Evolutionary conservation across 2,888 invertebrate species (phyloP).

Genomic region (Spicauda simplicius): DNA sequence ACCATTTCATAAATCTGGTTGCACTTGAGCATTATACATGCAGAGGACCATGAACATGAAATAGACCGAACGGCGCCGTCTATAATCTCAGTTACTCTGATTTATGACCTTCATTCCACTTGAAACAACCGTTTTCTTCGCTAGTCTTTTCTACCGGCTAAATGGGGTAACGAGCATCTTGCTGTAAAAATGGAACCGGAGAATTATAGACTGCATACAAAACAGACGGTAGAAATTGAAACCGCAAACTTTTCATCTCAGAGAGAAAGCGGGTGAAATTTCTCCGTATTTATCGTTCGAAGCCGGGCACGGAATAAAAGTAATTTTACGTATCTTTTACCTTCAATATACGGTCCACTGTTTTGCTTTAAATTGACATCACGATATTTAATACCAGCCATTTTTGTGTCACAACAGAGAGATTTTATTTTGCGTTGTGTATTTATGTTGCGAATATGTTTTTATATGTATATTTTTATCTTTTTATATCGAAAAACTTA

Average conservation of each 20-base stretch:
- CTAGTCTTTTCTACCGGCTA: conserved; percentile 57
- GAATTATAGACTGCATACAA: conserved; percentile 58
- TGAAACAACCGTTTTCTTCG: conserved; percentile 64
- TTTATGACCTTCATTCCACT: conserved; percentile 76
- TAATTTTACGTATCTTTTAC: conserved; percentile 35
- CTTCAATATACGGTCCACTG: conserved; percentile 18
- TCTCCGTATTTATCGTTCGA: conserved; percentile 38
- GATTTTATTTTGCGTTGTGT: no score
- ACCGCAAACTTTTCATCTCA: conserved; percentile 67
- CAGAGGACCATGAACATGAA: conserved; percentile 54
- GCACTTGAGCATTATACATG: conserved; percentile 56
- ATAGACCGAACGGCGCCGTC: conserved; percentile 64
- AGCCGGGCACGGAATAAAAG: conserved; percentile 26
- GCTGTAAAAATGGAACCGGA: conserved; percentile 65
- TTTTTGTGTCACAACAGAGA: not conserved
- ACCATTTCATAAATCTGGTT: conserved; percentile 50
- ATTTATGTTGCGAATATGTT: no score
- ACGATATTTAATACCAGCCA: not conserved
- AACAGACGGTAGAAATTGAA: conserved; percentile 68
- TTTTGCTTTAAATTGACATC: conserved; percentile 16
- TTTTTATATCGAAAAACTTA: no score
- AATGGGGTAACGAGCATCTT: conserved; percentile 73
- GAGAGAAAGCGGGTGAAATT: conserved; percentile 54
- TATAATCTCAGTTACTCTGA: conserved; percentile 65
- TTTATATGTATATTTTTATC: no score